Conservation (phyloP, 2,888 invertebrate species). For the Xestia ashworthii region DNA sequence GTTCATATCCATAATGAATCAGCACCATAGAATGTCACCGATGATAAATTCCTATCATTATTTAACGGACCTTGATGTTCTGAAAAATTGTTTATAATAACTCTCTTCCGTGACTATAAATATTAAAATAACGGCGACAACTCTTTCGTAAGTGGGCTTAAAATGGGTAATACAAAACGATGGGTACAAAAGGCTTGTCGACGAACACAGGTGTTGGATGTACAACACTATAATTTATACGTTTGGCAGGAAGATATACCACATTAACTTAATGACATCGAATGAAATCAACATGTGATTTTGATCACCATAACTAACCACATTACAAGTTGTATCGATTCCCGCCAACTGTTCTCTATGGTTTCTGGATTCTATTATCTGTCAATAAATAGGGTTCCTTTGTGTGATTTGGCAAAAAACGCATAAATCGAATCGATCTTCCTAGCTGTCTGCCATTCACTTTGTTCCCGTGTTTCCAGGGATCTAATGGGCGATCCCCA, state of each 20-base stretch:
- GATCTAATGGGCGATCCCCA: slow-evolving; percentile 83
- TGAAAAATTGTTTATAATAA: slow-evolving; percentile 54
- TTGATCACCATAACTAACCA: slow-evolving; percentile 89
- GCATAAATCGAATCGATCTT: slow-evolving; percentile 90
- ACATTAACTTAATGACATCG: slow-evolving; percentile 72
- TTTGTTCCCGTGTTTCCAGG: slow-evolving; percentile 78
- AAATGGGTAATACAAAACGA: slow-evolving; percentile 31
- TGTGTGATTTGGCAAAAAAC: slow-evolving; percentile 86
- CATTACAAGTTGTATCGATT: slow-evolving; percentile 84
- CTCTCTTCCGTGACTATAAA: slow-evolving; percentile 49
- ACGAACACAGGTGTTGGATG: slow-evolving; percentile 58
- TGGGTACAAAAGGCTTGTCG: slow-evolving; percentile 32
- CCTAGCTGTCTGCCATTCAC: slow-evolving; percentile 84
- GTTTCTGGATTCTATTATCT: slow-evolving; percentile 84
- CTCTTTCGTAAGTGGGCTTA: slow-evolving; percentile 52
- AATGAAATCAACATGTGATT: slow-evolving; percentile 86
- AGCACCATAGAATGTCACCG: slow-evolving; percentile 63
- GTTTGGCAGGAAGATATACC: slow-evolving; percentile 56
- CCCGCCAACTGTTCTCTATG: slow-evolving; percentile 85
- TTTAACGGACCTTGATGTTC: slow-evolving; percentile 50
- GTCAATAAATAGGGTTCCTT: slow-evolving; percentile 87
- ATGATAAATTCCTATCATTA: slow-evolving; percentile 60
- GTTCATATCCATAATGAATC: slow-evolving; percentile 76
- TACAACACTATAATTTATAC: slow-evolving; percentile 53
- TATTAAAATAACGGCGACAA: slow-evolving; percentile 58